Conservation (phyloP, 2,888 invertebrate genomes). For the Troilus luridus region DNA sequence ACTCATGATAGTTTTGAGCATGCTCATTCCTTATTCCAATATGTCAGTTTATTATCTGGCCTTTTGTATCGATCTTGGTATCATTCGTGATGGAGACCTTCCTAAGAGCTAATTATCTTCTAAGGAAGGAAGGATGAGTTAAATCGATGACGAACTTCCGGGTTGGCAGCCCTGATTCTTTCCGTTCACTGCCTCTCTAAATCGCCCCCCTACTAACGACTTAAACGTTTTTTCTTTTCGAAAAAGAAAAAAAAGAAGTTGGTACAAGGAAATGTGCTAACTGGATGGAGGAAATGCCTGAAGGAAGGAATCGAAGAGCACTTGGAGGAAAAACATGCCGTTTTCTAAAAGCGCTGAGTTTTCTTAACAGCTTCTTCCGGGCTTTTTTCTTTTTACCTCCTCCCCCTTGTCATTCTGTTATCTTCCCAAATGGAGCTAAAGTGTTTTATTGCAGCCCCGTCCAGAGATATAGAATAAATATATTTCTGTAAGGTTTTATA, state of each 20-base stretch:
- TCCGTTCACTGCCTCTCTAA: conserved; percentile 43
- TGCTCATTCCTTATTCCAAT: too few relatives aligned
- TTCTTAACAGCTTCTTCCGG: neutral
- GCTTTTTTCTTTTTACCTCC: too few relatives aligned
- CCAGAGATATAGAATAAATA: neutral
- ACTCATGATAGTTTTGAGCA: too few relatives aligned
- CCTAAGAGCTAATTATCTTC: neutral
- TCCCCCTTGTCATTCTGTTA: neutral
- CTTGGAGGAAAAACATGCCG: conserved; percentile 1
- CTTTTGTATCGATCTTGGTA: neutral
- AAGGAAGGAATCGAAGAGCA: conserved; percentile 5
- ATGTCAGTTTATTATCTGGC: too few relatives aligned
- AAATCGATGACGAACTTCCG: neutral
- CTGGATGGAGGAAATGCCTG: neutral
- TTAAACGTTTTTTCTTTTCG: neutral
- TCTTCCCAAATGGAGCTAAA: neutral
- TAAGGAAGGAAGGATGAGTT: neutral
- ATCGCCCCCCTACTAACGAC: conserved; percentile 47
- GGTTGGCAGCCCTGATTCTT: conserved; percentile 43
- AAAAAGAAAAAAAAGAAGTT: neutral
- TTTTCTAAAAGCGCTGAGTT: conserved; percentile 32
- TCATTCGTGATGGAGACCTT: neutral
- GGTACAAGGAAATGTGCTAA: neutral
- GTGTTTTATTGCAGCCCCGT: neutral
- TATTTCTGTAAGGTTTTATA: neutral